Percentiles rank a stretch among this genome's conserved stretches.
Evolutionary conservation across 1,140 invertebrate genomes (phyloP).

Genomic region (Polypedilum pembai): DNA sequence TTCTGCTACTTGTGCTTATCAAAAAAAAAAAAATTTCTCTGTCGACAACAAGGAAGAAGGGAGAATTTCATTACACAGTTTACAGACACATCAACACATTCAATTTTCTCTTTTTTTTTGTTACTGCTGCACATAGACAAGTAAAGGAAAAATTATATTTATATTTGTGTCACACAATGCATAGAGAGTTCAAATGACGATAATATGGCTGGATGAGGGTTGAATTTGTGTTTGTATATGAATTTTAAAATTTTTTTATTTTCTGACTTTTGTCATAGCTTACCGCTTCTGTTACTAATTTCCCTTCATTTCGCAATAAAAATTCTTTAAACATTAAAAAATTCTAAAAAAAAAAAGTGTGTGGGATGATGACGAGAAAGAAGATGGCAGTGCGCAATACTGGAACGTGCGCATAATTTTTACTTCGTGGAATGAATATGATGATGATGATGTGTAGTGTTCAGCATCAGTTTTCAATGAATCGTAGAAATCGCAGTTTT

Average conservation of each 20-base stretch:
- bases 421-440: conserved; percentile 3
- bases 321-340: too few relatives aligned
- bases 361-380: not conserved
- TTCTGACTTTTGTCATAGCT: too few relatives aligned
- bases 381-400: not conserved
- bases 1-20: not conserved
- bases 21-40: not conserved
- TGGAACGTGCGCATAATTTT: conserved; percentile 25
- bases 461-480: conserved; percentile 27
- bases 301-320: too few relatives aligned
- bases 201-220: conserved; percentile 9
- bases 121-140: too few relatives aligned
- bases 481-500: not conserved
- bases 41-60: not conserved
- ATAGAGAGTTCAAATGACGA: not conserved
- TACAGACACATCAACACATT: conserved; percentile 26
- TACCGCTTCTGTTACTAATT: too few relatives aligned
- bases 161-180: not conserved
- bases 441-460: conserved; percentile 15
- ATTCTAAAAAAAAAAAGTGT: not conserved
- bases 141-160: too few relatives aligned
- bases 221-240: too few relatives aligned
- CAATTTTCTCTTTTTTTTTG: not conserved
- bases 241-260: too few relatives aligned
- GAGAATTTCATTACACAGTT: not conserved